Evolutionary conservation across 2,888 invertebrate species (phyloP), one percentile per base, ranked within the genome.

Genomic region (Netelia fuscicornis): DNA sequence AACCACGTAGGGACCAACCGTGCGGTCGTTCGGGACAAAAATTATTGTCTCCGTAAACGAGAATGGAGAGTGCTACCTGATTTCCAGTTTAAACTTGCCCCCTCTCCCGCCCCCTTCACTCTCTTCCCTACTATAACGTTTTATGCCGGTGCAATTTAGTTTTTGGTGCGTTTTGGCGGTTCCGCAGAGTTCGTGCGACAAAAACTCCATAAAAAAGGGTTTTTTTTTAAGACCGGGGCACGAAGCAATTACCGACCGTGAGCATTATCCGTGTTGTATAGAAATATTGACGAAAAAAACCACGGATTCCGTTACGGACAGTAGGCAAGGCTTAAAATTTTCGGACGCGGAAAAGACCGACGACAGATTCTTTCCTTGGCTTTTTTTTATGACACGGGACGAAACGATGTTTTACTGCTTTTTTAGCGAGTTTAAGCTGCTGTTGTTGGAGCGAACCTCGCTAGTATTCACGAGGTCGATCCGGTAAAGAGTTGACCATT

Each of bases 281-380:
- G 70, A 84, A 86, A 85, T 52, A 75, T 79, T 87, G 86, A 77
- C 80, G 30, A 88, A 90, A 90, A 90, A 90, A 90, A 89, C 90
- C 89, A 68, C 90, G 82, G 88, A 90, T 89, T 90, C 91, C 90
- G 90, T 91, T 90, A 90, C 76, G 89, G 88, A 91, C 89, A 90
- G 89, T 90, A 91, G 91, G 91, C 86, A 91, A 91, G 90, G 90
- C 87, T 91, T 90, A 84, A 87, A 83, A 37, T 11, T 20, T 52
- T 58, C 56, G 68, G 44, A 76, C 23, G 30, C 77, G 74, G 17
- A 85, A 76, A 76, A 54, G 13, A 62, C 44, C 71, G 10, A 8
- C 20, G 44, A 30, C 52, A n/a, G n/a, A 65, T 68, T 54, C 23
- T 56, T 48, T 20, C 48, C 23, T 68, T 37, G n/a, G 9, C 56